Conservation (phyloP, 1,140 invertebrate genomes). For the Zaprionus kolodkinae region DNA sequence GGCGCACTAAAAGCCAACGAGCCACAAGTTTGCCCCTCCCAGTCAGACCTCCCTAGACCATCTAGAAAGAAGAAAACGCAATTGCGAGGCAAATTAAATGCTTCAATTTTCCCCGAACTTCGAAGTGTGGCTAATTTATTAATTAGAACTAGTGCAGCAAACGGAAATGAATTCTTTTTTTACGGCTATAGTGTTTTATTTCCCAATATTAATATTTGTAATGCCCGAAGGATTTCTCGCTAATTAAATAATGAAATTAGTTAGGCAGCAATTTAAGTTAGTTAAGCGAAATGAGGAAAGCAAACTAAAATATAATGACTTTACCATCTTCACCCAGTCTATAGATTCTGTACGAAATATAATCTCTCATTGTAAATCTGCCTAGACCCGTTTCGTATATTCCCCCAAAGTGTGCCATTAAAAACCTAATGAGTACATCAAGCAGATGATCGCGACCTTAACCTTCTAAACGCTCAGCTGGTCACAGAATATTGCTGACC, state of each 20-base stretch:
- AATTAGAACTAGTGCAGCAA: slow-evolving; percentile 55
- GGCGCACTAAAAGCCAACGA: slow-evolving; percentile 64
- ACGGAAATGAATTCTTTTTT: slow-evolving; percentile 11
- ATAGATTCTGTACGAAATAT: neutral
- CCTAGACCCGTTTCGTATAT: neutral
- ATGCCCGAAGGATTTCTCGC: slow-evolving; percentile 25
- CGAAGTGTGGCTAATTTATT: slow-evolving; percentile 43
- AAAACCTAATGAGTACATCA: neutral
- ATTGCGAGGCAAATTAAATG: slow-evolving; percentile 34
- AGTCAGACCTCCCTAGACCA: neutral
- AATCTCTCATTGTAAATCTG: neutral
- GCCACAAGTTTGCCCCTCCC: slow-evolving; percentile 27
- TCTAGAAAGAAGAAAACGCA: slow-evolving; percentile 14
- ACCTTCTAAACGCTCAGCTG: slow-evolving; percentile 20
- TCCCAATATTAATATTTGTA: slow-evolving; percentile 1
- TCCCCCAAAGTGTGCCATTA: neutral
- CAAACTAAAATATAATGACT: too few species aligned
- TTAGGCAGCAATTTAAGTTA: neutral
- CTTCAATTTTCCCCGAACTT: slow-evolving; percentile 37
- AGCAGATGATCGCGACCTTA: slow-evolving; percentile 24
- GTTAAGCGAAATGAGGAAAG: neutral
- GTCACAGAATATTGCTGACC: slow-evolving; percentile 47
- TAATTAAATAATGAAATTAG: neutral
- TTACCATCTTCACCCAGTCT: too few species aligned
- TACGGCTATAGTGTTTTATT: slow-evolving; percentile 1